phyloP scores from a whole-genome alignment of 2,113 vertebrate species.

The Ia io region DNA sequence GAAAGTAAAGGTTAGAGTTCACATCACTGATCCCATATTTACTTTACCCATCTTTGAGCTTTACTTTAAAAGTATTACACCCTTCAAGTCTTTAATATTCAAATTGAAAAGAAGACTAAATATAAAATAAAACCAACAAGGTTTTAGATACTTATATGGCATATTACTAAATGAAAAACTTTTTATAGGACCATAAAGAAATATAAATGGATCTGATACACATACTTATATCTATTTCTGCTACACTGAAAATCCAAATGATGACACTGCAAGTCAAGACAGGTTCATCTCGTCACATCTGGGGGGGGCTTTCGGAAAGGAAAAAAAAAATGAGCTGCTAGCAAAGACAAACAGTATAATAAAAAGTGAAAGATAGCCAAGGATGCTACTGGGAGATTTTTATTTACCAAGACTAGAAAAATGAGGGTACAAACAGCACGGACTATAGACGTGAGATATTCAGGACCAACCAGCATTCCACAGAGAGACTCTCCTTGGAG shows the following conservation, averaged over 20 bases:
- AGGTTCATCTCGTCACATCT: neutral
- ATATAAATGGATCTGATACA: neutral
- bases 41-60: neutral
- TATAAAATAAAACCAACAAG: neutral
- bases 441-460: neutral
- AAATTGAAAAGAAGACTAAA: neutral
- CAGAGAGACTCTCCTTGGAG: neutral
- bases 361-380: no score
- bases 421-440: neutral
- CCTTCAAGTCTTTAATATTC: neutral
- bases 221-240: constrained; percentile 2
- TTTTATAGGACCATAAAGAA: neutral
- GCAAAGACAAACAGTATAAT: constrained; percentile 20
- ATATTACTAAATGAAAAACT: neutral
- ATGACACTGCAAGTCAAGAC: constrained; percentile 10
- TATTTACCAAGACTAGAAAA: neutral
- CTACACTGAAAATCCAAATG: neutral
- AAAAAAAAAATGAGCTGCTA: neutral
- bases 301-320: neutral
- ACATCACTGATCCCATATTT: neutral
- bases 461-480: neutral
- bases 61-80: neutral
- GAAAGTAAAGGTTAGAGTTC: neutral
- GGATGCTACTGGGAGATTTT: constrained; percentile 7
- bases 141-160: neutral